Evolutionary conservation across 1,140 invertebrate genomes (phyloP).

Genomic region (Drosophila orosa): DNA sequence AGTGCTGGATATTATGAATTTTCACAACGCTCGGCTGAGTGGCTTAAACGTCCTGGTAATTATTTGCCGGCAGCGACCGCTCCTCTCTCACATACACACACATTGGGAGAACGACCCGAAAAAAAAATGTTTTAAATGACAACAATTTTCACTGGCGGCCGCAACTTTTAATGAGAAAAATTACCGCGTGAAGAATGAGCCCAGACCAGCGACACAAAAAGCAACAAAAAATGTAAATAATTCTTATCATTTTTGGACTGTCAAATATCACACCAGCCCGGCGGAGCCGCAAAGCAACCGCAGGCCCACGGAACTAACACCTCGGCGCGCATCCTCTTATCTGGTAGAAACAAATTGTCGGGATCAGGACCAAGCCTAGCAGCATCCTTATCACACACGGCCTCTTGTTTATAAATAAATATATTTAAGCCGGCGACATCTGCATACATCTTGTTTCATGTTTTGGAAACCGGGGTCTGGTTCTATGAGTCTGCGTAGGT

Average conservation of each 20-base stretch:
- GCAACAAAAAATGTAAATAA: constrained; percentile 66
- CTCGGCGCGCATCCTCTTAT: constrained; percentile 59
- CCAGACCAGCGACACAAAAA: constrained; percentile 5
- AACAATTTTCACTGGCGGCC: constrained; percentile 66
- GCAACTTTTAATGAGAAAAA: constrained; percentile 80
- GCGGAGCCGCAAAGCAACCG: constrained; percentile 50
- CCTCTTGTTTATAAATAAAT: constrained; percentile 33
- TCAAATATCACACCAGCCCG: constrained; percentile 77
- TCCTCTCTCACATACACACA: constrained; percentile 32
- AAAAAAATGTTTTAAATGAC: constrained; percentile 59
- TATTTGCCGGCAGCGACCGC: constrained; percentile 53
- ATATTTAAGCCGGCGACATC: constrained; percentile 53
- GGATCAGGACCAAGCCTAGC: constrained; percentile 35
- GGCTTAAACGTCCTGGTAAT: constrained; percentile 80
- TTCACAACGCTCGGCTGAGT: constrained; percentile 77
- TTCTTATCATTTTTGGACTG: constrained; percentile 76
- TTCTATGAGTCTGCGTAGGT: constrained; percentile 49
- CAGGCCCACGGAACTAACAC: constrained; percentile 70
- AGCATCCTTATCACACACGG: constrained; percentile 44
- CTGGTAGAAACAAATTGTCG: constrained; percentile 56
- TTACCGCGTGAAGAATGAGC: constrained; percentile 35
- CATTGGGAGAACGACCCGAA: constrained; percentile 7
- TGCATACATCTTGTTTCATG: constrained; percentile 52
- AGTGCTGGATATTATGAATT: constrained; percentile 69
- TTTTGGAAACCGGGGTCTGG: constrained; percentile 4